Conservation (phyloP, 64 coral and sea anemone genomes). For the Actinia tenebrosa region DNA sequence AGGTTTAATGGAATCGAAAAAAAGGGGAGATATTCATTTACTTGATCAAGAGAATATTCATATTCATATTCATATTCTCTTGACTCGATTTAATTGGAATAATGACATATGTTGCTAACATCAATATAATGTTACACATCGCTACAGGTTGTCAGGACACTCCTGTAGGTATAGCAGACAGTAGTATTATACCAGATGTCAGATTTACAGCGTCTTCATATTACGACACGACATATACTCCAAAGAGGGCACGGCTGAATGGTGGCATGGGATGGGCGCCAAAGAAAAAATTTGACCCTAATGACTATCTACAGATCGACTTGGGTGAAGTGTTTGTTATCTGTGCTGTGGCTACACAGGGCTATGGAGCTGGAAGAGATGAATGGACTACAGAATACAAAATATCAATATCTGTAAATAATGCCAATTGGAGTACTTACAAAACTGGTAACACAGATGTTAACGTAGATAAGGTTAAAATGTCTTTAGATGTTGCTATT, state of each 20-base stretch:
- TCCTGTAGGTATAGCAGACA: conserved; percentile 2
- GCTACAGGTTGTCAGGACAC: not conserved
- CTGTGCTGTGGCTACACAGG: conserved; percentile 1
- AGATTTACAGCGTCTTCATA: not conserved
- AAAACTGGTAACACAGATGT: not conserved
- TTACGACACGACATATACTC: not conserved
- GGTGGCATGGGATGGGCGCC: not conserved
- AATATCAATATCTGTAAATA: not conserved
- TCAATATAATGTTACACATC: too few relatives aligned
- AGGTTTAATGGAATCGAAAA: too few relatives aligned
- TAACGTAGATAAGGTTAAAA: not conserved
- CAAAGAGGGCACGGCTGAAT: not conserved
- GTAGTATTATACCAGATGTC: not conserved
- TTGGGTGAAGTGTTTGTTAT: not conserved
- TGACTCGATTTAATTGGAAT: too few relatives aligned
- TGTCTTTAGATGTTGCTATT: not conserved
- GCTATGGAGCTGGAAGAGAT: not conserved
- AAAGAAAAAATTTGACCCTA: not conserved
- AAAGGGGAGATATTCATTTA: too few relatives aligned
- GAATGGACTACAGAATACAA: not conserved
- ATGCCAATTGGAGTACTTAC: not conserved
- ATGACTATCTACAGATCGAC: not conserved
- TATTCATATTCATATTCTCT: too few relatives aligned
- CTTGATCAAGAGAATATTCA: too few relatives aligned
- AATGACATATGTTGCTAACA: too few relatives aligned